Evolutionary conservation across 2,888 invertebrate species (phyloP), one percentile per base, ranked within the genome.

Genomic region (Leptinotarsa rubiginosa): DNA sequence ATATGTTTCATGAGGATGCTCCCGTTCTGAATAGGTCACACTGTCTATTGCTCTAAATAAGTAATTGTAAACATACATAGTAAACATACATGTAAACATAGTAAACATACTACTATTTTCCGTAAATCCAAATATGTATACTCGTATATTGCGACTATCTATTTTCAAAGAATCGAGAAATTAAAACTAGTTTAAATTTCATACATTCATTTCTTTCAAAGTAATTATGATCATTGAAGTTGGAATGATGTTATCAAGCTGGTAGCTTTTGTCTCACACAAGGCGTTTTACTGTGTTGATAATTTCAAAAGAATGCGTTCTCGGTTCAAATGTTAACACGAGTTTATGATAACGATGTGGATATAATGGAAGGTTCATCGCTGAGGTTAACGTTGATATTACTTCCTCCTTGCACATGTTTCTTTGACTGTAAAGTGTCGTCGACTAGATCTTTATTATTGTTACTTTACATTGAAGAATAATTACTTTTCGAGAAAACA

Each of bases 311-410:
- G 20, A 62, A 62, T 16, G 31, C 7, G 16, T 16, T 31, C 16
- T 31, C 31, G n/a, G 62, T 62, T 62, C 62, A 62, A 62, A 62
- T n/a, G 62, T 31, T 16, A 31, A 62, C 62, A 62, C 62, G 62
- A 25, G 15, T 25, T 25, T 62, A 15, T 31, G 62, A 62, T 62
- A 62, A 62, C 62, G 22, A 18, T 56, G 20, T 50, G 50, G 16
- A 16, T 50, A 50, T 50, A 56, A 56, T 12, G 56, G 18, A 20
- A 56, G 56, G 56, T 62, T 62, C 62, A 31, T 62, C 62, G 25
- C 12, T 62, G 62, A 16, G 62, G 31, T 62, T 25, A 62, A 62
- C 25, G 62, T 62, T 62, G 62, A 62, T 31, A 62, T 31, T 7
- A 25, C 62, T 62, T 62, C 31, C 62, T 62, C 12, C n/a, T n/a